A percentile compares a stretch with the other conserved stretches of the same genome.
Conservation (phyloP, 2,797 vertebrate genomes). For the Esox lucius region DNA sequence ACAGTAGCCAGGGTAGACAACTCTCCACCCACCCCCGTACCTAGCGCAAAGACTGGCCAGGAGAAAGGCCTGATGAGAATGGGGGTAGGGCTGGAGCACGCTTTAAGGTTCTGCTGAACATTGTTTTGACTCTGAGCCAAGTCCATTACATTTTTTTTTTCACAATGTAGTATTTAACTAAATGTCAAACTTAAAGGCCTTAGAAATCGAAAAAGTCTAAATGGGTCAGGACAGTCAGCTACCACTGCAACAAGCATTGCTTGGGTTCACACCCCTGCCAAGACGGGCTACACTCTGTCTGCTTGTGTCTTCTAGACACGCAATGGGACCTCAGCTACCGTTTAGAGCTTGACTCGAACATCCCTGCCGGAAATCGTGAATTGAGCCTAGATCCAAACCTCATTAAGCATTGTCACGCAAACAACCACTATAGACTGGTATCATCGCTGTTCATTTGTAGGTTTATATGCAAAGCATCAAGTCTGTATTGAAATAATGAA, state of each 20-base stretch:
- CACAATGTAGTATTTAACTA: too few relatives aligned
- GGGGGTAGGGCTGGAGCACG: too few relatives aligned
- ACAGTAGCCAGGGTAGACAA: not conserved
- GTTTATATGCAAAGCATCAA: not conserved
- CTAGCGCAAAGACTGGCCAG: too few relatives aligned
- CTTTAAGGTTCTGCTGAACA: too few relatives aligned
- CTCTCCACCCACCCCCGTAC: too few relatives aligned
- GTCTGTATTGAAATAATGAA: not conserved
- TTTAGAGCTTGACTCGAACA: not conserved
- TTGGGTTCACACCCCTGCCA: constrained; percentile 6
- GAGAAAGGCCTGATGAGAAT: too few relatives aligned
- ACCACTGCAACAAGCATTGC: not conserved
- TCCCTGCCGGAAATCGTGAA: not conserved
- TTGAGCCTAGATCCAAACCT: constrained; percentile 3
- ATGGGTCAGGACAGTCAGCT: constrained; percentile 5
- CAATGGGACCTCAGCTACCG: constrained; percentile 9
- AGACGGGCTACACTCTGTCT: not conserved
- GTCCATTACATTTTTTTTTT: too few relatives aligned
- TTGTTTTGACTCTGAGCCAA: too few relatives aligned
- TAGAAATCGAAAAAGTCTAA: not conserved
- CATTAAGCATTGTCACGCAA: constrained; percentile 6
- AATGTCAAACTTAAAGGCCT: too few relatives aligned
- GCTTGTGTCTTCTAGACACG: constrained; percentile 7
- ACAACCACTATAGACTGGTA: too few relatives aligned
- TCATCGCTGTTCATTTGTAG: not conserved